Evolutionary conservation across 2,113 vertebrate genomes (phyloP).

Genomic region (Spheniscus mendiculus): DNA sequence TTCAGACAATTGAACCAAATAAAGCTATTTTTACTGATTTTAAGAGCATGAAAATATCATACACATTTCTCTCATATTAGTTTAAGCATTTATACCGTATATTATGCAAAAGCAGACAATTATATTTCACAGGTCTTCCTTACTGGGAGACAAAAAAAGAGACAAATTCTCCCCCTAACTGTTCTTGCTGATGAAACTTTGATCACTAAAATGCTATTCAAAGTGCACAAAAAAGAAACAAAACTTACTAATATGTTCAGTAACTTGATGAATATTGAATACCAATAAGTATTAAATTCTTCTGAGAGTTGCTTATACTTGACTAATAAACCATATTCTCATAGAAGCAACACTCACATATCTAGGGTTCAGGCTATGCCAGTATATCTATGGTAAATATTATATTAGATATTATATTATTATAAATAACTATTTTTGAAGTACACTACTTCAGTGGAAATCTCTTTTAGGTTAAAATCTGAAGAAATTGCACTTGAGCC

Average conservation of each 20-base stretch:
- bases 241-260: neutral
- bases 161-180: neutral
- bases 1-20: neutral
- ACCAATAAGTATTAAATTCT: neutral
- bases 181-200: neutral
- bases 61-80: neutral
- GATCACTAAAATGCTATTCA: neutral
- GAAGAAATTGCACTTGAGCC: neutral
- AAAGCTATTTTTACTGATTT: neutral
- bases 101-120: neutral
- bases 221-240: neutral
- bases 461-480: neutral
- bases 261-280: neutral
- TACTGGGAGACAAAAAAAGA: neutral
- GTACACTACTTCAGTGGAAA: neutral
- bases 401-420: neutral
- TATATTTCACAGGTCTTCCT: neutral
- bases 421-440: neutral
- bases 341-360: neutral
- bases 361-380: neutral
- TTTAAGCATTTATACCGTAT: neutral
- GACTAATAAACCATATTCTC: neutral
- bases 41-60: neutral
- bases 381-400: neutral
- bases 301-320: neutral